These are phyloP conservation scores for Caenorhabditis tropicalis DNA, from an alignment of 1,140 invertebrate genomes.

Conservation along the genomic window DNA sequence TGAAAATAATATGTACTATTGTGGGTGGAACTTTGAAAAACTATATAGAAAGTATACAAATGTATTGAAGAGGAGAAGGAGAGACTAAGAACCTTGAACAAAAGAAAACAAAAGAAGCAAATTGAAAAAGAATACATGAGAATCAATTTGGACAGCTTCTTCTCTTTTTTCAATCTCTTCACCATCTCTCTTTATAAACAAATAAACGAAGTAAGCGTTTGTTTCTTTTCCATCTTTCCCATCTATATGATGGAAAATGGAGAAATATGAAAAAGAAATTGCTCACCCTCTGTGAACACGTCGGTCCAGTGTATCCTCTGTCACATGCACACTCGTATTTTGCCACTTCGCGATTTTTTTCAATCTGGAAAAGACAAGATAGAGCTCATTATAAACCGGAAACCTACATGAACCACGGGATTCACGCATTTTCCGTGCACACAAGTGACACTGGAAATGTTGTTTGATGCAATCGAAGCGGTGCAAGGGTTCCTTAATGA, in stretches of 20 bases:
- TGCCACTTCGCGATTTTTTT: constrained; percentile 50
- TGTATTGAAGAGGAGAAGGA: no score
- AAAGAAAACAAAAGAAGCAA: neutral
- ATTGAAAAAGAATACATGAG: neutral
- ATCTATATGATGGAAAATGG: neutral
- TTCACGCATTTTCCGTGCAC: constrained; percentile 66
- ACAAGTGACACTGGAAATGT: constrained; percentile 61
- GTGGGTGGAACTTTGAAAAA: neutral
- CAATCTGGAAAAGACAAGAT: constrained; percentile 14
- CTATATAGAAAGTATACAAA: neutral
- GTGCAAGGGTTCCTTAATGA: constrained; percentile 63
- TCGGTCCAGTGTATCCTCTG: constrained; percentile 62
- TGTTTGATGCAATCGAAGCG: constrained; percentile 62
- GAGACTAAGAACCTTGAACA: neutral
- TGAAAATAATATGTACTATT: constrained; percentile 17
- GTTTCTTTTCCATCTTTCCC: neutral
- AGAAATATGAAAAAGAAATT: neutral
- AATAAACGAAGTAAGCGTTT: constrained; percentile 12
- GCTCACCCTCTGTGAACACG: constrained; percentile 62
- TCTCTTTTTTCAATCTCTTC: neutral
- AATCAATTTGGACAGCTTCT: constrained; percentile 27
- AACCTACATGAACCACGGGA: constrained; percentile 57
- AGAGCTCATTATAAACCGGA: constrained; percentile 40
- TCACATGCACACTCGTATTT: constrained; percentile 67
- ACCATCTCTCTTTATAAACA: constrained; percentile 38